These are phyloP conservation scores for Alethe diademata DNA, from an alignment of 2,113 vertebrate species.

Conservation along the genomic window DNA sequence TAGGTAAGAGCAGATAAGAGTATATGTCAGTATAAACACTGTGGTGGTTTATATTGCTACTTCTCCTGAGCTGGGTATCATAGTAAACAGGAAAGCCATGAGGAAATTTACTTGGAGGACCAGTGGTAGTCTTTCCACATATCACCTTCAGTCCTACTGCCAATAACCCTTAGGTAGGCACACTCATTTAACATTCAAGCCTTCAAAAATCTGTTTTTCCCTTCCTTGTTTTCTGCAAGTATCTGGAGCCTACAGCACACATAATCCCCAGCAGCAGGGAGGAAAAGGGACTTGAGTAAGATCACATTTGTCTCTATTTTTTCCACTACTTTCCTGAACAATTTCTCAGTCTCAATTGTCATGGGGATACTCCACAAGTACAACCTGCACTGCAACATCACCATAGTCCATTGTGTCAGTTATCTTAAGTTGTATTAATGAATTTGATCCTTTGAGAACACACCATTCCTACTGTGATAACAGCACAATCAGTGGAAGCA, in stretches of 20 bases:
- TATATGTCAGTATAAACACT: not conserved
- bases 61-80: not conserved
- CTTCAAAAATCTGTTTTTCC: not conserved
- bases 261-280: not conserved
- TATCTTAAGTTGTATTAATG: not conserved
- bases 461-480: not conserved
- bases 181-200: not conserved
- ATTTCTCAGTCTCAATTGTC: not conserved
- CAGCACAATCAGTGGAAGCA: not conserved
- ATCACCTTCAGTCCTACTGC: not conserved
- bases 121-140: not conserved
- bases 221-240: not conserved
- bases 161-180: not conserved
- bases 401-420: not conserved
- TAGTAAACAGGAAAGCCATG: not conserved
- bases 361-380: not conserved
- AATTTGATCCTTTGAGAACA: not conserved
- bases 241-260: not conserved
- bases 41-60: not conserved
- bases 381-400: not conserved
- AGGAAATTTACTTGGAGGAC: not conserved
- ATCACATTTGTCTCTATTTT: not conserved
- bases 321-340: not conserved
- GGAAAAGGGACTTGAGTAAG: not conserved
- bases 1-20: not conserved